Conservation (phyloP, 2,113 vertebrate genomes). For the Hiodon alosoides region DNA sequence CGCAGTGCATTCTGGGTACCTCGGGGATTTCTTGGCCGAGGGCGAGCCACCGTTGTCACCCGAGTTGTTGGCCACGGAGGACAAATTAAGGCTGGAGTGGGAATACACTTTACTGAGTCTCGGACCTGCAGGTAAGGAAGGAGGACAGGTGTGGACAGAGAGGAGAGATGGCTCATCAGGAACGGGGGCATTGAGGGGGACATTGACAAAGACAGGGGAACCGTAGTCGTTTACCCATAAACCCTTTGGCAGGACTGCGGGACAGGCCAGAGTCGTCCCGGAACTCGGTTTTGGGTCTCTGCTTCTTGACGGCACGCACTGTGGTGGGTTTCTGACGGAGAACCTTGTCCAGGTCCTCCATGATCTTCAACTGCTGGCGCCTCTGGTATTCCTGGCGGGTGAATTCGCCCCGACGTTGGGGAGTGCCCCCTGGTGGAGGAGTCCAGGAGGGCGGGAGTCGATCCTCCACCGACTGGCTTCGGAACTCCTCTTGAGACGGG, state of each 20-base stretch:
- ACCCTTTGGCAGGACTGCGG: constrained; percentile 70
- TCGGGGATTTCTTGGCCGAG: constrained; percentile 50
- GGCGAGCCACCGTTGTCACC: constrained; percentile 36
- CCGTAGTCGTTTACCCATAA: constrained; percentile 16
- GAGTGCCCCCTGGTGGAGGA: constrained; percentile 59
- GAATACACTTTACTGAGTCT: constrained; percentile 59
- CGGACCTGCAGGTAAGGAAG: constrained; percentile 40
- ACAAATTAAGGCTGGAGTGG: constrained; percentile 75
- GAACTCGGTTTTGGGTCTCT: constrained; percentile 70
- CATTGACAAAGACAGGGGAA: not conserved
- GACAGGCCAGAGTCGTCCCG: constrained; percentile 69
- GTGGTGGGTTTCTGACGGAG: constrained; percentile 50
- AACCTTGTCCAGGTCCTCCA: constrained; percentile 69
- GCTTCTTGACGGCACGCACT: constrained; percentile 47
- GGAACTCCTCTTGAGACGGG: constrained; percentile 28
- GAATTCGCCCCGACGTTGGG: constrained; percentile 67
- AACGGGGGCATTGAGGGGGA: not conserved
- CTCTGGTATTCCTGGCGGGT: constrained; percentile 69
- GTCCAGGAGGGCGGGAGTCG: constrained; percentile 37
- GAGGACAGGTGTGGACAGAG: not conserved
- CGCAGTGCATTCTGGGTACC: constrained; percentile 37
- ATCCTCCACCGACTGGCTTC: constrained; percentile 14
- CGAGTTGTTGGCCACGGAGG: constrained; percentile 60
- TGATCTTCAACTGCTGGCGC: constrained; percentile 74
- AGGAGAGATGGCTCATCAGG: not conserved